Conservation (phyloP, 2,797 vertebrate genomes). For the Eupleurogrammus muticus region DNA sequence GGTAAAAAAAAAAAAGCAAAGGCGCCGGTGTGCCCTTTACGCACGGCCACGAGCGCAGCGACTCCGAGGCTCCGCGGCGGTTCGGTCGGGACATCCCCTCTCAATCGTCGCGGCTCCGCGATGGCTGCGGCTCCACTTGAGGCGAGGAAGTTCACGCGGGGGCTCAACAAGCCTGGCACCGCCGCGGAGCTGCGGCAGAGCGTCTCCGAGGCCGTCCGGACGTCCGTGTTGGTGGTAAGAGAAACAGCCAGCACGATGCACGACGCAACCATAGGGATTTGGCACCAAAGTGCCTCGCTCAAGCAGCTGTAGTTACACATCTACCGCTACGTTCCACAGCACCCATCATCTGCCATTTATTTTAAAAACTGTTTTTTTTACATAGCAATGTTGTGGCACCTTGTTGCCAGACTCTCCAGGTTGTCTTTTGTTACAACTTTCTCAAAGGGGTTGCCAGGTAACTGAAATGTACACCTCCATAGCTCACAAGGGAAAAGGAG, state of each 20-base stretch:
- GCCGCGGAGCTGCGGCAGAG: conserved; percentile 95
- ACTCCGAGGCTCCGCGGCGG: background rate
- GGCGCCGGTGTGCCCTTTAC: conserved; percentile 34
- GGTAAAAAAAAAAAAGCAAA: no score
- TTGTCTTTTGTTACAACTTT: conserved; percentile 62
- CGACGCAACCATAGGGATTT: no score
- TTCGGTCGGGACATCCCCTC: background rate
- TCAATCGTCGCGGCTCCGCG: background rate
- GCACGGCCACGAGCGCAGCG: conserved; percentile 17
- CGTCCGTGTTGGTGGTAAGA: conserved; percentile 92
- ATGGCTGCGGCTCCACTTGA: conserved; percentile 85
- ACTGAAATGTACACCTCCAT: conserved; percentile 68
- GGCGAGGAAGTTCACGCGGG: conserved; percentile 94
- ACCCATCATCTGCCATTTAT: background rate
- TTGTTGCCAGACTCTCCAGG: conserved; percentile 16
- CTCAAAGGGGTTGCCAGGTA: conserved; percentile 75
- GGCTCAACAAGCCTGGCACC: conserved; percentile 93
- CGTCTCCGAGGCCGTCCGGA: conserved; percentile 94
- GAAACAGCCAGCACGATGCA: background rate
- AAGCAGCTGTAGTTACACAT: background rate
- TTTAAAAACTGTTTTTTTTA: background rate
- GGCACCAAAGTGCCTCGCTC: background rate
- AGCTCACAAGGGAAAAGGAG: conserved; percentile 30
- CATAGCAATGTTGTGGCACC: background rate
- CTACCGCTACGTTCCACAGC: background rate